Evolutionary conservation across 2,888 invertebrate genomes (phyloP), one percentile per base, ranked within the genome.

Genomic region (Drosophila paramelanica): DNA sequence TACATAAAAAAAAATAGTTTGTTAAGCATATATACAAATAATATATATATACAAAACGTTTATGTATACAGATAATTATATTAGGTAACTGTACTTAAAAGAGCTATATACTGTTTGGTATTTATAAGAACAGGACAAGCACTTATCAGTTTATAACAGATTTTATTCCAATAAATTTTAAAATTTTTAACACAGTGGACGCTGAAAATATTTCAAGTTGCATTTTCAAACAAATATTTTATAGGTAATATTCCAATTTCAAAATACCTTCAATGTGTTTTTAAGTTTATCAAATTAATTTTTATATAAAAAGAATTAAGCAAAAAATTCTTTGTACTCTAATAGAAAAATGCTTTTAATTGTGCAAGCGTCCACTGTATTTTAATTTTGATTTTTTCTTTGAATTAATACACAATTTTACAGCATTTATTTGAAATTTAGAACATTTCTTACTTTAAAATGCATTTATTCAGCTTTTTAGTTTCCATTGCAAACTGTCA

Each of bases 41-140:
- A 31, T 41, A 61, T 55, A 61, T 55, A 67, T 53, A 56, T 17
- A 58, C 23, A 75, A 39, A 36, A 46, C 43, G 25, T 36, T 56
- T 56, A 56, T 51, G 45, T 73, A 62, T 41, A 52, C 36, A 50
- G 51, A 59, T 39, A 33, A 33, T 66, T 25, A 25, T 13, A 27
- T 41, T 61, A 71, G 64, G 65, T 52, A 53, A 52, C 31, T 57
- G 1, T 53, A 56, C 33, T 55, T 51, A 5, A 38, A 47, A 10
- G 5, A 39, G 45, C 33, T 62, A 13, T 59, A 50, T 46, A 42
- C 27, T 51, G 55, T 52, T 53, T 51, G 53, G 10, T 23, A 57
- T 50, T 58, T 51, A 43, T 45, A 65, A 49, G 25, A 72, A 52
- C 43, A 64, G 25, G 47, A n/a, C 17, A 50, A 10, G 7, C 27